A percentile compares a stretch with the other conserved stretches of the same genome.
phyloP scores from a whole-genome alignment of 1,140 invertebrate genomes.

The Tetramorium simillimum region DNA sequence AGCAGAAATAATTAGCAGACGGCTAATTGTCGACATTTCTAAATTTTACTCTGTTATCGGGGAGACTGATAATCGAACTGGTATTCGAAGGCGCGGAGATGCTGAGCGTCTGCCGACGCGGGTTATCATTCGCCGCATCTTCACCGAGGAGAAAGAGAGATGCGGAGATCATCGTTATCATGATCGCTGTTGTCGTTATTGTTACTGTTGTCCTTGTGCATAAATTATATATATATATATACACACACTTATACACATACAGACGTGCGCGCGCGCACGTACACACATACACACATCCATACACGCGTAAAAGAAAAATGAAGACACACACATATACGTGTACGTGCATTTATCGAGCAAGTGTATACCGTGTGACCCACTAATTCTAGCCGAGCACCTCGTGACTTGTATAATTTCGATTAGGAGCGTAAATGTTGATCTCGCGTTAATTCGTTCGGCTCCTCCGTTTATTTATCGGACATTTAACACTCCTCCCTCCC shows the following conservation, averaged over 20 bases:
- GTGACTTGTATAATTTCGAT: constrained; percentile 5
- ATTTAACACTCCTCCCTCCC: background rate
- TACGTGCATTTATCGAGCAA: constrained; percentile 42
- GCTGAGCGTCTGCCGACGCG: background rate
- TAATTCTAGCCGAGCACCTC: constrained; percentile 43
- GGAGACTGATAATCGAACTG: constrained; percentile 1
- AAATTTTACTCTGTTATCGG: constrained; percentile 19
- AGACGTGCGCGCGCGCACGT: background rate
- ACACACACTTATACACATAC: background rate
- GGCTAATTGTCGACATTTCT: background rate
- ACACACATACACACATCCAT: background rate
- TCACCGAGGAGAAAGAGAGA: constrained; percentile 33
- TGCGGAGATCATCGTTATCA: constrained; percentile 70
- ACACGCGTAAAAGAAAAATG: background rate
- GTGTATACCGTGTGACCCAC: constrained; percentile 38
- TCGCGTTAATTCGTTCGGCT: background rate
- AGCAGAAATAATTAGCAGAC: no score
- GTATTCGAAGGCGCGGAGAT: background rate
- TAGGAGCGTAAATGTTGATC: constrained; percentile 11
- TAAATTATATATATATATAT: constrained; percentile 55
- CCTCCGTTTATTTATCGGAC: background rate
- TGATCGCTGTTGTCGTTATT: constrained; percentile 80
- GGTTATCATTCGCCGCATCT: constrained; percentile 1
- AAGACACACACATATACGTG: background rate
- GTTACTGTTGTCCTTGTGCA: constrained; percentile 78